Base-by-base conservation (phyloP, 2,113 vertebrate species). In the Campylomormyrus tamandua region DNA sequence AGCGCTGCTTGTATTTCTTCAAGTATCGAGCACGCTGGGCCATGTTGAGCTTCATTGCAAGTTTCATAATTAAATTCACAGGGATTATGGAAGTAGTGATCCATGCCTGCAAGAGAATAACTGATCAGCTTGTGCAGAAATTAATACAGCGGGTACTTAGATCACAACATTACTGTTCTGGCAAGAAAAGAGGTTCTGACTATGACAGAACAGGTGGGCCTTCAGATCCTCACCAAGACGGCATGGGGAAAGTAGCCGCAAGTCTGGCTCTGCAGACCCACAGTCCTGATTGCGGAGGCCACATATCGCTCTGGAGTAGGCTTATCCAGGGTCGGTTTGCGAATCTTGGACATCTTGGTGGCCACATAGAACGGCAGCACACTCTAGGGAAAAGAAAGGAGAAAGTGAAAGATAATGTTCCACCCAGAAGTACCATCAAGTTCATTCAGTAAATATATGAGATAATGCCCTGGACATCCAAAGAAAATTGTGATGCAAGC, bases 331-430 rank as follows among this genome's bases (percentile, higher is more conserved):
- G 97, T 97, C 3, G 98, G 92, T 90, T 93, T 98, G 93, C 95
- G 96, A 93, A 99, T 96, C 66, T 95, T 97, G 31, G 96, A 94
- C 96, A 99, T 91, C 93, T 99, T 99, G 1, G 98, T 99, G 83
- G 93, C 97, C 89, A 99, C 97, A 0, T 90, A 98, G 94, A 94
- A 98, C 0, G 98, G 98, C 21, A 98, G 92, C 89, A 99, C 97
- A 1, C 97, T 98, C 98, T 99, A 93, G 27, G 74, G 45, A 58
- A 52, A 89, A 21, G 21, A 84, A 45, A 24, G 58, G 48, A 27
- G 31, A 19, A 11, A 11, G 1, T n/a, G 10, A 48, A 62, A 42
- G 7, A 27, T 58, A n/a, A 46, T 46, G 66, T 15, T 77, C 7
- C 3, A 24, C 3, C 19, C 31, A 50, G 0, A 10, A 84, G 45